These are phyloP conservation scores for Gymnarchus niloticus DNA, from an alignment of 2,113 vertebrate genomes.

Conservation along the genomic window DNA sequence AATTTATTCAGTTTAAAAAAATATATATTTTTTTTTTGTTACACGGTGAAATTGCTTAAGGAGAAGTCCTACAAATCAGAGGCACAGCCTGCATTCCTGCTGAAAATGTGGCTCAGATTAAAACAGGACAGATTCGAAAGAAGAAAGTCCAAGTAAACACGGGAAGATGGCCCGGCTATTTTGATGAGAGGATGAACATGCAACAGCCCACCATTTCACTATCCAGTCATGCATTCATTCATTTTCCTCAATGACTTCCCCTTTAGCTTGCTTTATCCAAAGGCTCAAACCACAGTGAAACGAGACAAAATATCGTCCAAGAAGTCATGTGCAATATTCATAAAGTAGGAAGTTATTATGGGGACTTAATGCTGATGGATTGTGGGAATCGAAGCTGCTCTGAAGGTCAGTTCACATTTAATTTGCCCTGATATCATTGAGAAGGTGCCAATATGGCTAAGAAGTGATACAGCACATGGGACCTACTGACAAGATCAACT, in stretches of 20 bases:
- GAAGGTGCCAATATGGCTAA: slow-evolving; percentile 47
- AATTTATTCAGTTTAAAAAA: too few relatives aligned
- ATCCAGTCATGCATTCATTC: neutral
- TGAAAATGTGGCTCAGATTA: neutral
- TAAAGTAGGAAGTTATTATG: neutral
- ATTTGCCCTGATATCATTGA: slow-evolving; percentile 55
- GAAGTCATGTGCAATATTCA: neutral
- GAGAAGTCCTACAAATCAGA: neutral
- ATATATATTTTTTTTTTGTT: too few relatives aligned
- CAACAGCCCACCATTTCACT: neutral
- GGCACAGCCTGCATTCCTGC: neutral
- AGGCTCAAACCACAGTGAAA: neutral
- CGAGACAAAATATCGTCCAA: neutral
- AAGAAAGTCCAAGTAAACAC: neutral
- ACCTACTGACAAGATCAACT: slow-evolving; percentile 56
- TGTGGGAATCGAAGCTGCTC: neutral
- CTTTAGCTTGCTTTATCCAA: neutral
- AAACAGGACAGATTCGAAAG: neutral
- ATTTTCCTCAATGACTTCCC: neutral
- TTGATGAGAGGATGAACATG: neutral
- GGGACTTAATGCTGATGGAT: neutral
- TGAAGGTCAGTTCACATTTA: slow-evolving; percentile 17
- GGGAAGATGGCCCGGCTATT: neutral
- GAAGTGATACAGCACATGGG: slow-evolving; percentile 33
- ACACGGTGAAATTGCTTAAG: too few relatives aligned